Base-by-base conservation (phyloP, 2,797 vertebrate species). In the Sciurus carolinensis region DNA sequence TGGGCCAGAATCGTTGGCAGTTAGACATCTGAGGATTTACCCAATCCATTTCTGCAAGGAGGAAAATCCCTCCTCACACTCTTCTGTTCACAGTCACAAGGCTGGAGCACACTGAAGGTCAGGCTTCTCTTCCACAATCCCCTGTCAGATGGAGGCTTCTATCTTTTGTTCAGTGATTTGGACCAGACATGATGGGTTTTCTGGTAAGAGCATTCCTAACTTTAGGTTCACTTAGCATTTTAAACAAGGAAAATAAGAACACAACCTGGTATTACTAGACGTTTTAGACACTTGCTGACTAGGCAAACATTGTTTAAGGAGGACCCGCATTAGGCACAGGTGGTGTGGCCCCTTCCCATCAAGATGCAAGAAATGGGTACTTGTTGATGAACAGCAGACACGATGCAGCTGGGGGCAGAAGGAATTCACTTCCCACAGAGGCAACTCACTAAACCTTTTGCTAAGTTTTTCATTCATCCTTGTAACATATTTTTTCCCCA, bases 171-270 rank as follows among this genome's bases (percentile, higher is more conserved):
- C 85, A 71, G 69, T 79, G 92, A 76, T 52, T 81, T 52, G 52
- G 42, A 91, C 71, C 26, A 77, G 57, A 5, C 17, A 12, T 17
- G 85, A 87, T 69, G 81, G 64, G 30, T 95, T 90, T 97, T 73
- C 81, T 93, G 42, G 39, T 73, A 87, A 96, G 47, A 82, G 54
- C 28, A 73, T 95, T 79, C 54, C 64, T 88, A 94, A 96, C 39
- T 87, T 94, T 57, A 85, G 44, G 9, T 71, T 95, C 67, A 79
- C 36, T 96, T 72, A 86, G 26, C 57, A 87, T 39, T 86, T 89
- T 75, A 89, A 91, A 67, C 33, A 18, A 77, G 42, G 33, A 90
- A 95, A 94, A 72, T 82, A 85, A 90, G 62, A 94, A 73, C 22
- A 83, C 36, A 54, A 85, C 67, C 15, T 47, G 42, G 44, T 47